Conservation (phyloP, 1,140 invertebrate genomes). For the Drosophila arawakana region DNA sequence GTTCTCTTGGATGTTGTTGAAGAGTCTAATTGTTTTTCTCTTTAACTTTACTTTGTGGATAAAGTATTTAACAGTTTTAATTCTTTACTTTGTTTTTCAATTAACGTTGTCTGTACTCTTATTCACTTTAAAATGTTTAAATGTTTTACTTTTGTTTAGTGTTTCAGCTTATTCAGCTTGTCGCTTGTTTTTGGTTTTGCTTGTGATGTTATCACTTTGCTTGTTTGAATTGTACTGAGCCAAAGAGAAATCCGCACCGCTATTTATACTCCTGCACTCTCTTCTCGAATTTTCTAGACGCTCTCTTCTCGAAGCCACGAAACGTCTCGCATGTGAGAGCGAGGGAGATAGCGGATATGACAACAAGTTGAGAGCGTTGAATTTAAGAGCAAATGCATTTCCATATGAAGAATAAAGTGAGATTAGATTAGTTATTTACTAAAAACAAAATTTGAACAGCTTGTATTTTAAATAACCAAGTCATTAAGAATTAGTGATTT, state of each 20-base stretch:
- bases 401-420: too few species aligned
- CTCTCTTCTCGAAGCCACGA: constrained; percentile 48
- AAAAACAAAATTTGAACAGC: too few species aligned
- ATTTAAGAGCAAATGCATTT: too few species aligned
- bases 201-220: constrained; percentile 65
- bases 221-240: constrained; percentile 66
- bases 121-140: background rate
- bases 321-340: constrained; percentile 18
- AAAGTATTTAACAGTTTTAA: too few species aligned
- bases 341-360: constrained; percentile 1
- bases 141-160: constrained; percentile 14
- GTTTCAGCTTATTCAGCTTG: constrained; percentile 51
- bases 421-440: too few species aligned
- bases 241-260: constrained; percentile 42
- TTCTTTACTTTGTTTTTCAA: background rate
- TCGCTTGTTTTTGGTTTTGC: constrained; percentile 40
- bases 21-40: background rate
- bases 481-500: too few species aligned
- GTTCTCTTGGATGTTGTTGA: constrained; percentile 9
- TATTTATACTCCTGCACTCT: constrained; percentile 68
- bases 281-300: constrained; percentile 57
- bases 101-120: constrained; percentile 11
- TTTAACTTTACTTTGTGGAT: background rate
- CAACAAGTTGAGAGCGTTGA: too few species aligned
- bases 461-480: too few species aligned